Conservation (phyloP, 2,113 vertebrate species). For the Acanthochromis polyacanthus region DNA sequence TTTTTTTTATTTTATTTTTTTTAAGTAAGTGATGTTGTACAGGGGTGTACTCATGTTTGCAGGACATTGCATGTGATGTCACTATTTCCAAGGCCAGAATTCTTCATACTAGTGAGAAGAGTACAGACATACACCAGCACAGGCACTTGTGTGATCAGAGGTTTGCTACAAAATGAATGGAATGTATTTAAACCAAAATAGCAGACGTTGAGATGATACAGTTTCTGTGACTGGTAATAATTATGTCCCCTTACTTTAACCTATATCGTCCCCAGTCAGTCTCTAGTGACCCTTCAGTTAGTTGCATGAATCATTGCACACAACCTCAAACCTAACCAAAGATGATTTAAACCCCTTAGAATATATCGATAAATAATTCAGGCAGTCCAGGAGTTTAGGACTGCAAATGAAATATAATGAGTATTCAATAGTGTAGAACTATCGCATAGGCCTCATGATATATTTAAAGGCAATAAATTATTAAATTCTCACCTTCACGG, state of each 20-base stretch:
- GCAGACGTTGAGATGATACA: background rate
- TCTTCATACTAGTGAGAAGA: too few species aligned
- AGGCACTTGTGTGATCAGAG: too few species aligned
- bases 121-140: too few species aligned
- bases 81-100: too few species aligned
- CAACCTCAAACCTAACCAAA: conserved; percentile 15
- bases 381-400: conserved; percentile 71
- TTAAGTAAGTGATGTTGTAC: too few species aligned
- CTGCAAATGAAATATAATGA: conserved; percentile 79
- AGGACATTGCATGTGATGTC: too few species aligned
- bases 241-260: conserved; percentile 21
- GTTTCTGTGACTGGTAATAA: background rate
- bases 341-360: conserved; percentile 58
- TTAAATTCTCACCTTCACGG: conserved; percentile 93
- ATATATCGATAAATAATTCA: conserved; percentile 74
- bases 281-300: background rate
- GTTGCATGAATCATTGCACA: conserved; percentile 22
- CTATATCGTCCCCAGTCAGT: background rate
- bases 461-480: conserved; percentile 79
- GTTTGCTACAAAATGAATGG: background rate
- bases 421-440: conserved; percentile 84
- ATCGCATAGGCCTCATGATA: conserved; percentile 79
- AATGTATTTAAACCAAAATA: background rate
- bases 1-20: too few species aligned
- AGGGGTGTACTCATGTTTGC: too few species aligned